Evolutionary conservation across 2,113 vertebrate species (phyloP).

Genomic region (Craseonycteris thonglongyai): DNA sequence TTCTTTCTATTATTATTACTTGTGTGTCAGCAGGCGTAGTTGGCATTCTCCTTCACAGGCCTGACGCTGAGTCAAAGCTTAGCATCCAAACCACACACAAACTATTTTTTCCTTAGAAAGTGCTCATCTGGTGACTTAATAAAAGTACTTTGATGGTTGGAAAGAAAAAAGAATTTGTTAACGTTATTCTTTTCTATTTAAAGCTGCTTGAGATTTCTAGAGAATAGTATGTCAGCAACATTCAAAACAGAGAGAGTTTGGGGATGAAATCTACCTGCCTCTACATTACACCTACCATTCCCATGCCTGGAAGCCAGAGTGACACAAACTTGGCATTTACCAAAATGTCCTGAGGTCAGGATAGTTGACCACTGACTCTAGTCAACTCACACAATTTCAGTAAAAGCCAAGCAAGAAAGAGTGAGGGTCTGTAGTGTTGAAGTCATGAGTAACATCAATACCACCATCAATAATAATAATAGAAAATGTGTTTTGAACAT

Average conservation of each 20-base stretch:
- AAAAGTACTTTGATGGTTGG: conserved; percentile 22
- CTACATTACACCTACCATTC: not conserved
- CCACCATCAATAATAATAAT: not conserved
- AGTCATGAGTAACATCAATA: not conserved
- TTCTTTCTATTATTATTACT: not conserved
- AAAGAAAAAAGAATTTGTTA: not conserved
- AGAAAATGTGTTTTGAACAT: not conserved
- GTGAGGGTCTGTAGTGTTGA: not conserved
- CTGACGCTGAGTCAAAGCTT: conserved; percentile 21
- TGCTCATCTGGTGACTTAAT: conserved; percentile 45
- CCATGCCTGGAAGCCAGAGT: not conserved
- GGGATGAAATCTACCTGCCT: not conserved
- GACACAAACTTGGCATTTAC: not conserved
- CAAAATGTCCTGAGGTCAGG: not conserved
- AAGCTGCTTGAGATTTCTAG: not conserved
- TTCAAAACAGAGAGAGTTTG: not conserved
- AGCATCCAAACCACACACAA: conserved; percentile 38
- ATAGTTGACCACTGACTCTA: not conserved
- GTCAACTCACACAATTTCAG: not conserved
- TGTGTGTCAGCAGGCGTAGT: conserved; percentile 16
- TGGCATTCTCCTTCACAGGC: not conserved
- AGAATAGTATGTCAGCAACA: not conserved
- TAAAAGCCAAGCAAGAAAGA: not conserved
- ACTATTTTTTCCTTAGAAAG: conserved; percentile 48
- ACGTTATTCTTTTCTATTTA: conserved; percentile 18